These are phyloP conservation scores for Drosophila anomalata DNA, from an alignment of 2,888 invertebrate species.

Conservation along the genomic window DNA sequence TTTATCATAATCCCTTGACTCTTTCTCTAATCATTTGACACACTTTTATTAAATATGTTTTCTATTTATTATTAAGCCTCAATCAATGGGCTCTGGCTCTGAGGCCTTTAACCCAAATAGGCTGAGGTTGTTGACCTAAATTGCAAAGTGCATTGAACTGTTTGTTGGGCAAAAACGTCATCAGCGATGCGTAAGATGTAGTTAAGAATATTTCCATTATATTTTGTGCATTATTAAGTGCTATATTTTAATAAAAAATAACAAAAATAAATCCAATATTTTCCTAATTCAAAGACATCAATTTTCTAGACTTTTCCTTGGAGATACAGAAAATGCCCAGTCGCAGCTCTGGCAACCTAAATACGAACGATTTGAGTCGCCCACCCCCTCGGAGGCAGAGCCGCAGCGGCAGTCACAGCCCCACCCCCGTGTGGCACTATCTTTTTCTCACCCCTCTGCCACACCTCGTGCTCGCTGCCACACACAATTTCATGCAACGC, in stretches of 20 bases:
- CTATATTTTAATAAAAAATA: too few species aligned
- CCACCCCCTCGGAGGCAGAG: slow-evolving; percentile 5
- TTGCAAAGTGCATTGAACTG: slow-evolving; percentile 83
- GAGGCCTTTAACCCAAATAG: slow-evolving; percentile 77
- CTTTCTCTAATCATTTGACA: background rate
- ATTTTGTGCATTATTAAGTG: too few species aligned
- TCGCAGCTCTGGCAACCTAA: slow-evolving; percentile 29
- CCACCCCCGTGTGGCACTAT: background rate
- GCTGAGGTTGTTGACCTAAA: slow-evolving; percentile 83
- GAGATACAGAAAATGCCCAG: slow-evolving; percentile 19
- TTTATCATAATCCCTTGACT: background rate
- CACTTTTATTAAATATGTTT: background rate
- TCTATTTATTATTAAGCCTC: background rate
- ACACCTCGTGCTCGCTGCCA: slow-evolving; percentile 34
- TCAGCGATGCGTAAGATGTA: slow-evolving; percentile 4
- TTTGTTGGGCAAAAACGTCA: slow-evolving; percentile 54
- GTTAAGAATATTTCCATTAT: background rate
- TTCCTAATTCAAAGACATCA: background rate
- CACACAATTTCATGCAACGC: slow-evolving; percentile 52
- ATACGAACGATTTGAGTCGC: slow-evolving; percentile 16
- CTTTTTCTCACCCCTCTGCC: slow-evolving; percentile 31
- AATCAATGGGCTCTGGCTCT: background rate
- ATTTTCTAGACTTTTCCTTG: slow-evolving; percentile 35
- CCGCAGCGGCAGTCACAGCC: background rate
- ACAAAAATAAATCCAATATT: background rate